phyloP scores from a whole-genome alignment of 2,888 invertebrate genomes.

The Rotaria sp. region DNA sequence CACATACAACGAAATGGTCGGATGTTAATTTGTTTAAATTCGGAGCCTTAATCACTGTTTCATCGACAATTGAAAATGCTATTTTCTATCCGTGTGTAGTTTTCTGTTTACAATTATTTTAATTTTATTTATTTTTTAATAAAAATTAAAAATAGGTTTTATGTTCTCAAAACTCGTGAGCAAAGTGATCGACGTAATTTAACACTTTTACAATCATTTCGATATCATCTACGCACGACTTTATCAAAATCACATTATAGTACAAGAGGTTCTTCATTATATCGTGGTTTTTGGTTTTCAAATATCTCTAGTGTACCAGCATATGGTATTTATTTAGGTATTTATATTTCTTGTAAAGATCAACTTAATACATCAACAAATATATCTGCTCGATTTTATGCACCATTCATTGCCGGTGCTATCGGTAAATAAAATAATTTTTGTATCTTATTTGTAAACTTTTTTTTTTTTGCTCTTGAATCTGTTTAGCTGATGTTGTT shows the following conservation, averaged over 20 bases:
- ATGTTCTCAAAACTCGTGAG: slow-evolving; percentile 14
- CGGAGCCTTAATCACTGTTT: not conserved
- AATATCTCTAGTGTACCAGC: not conserved
- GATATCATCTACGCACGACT: not conserved
- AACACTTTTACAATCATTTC: not conserved
- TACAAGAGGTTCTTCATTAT: not conserved
- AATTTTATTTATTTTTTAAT: not conserved
- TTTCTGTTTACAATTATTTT: not conserved
- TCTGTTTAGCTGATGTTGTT: not conserved
- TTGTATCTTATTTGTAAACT: not conserved
- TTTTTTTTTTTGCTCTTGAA: not conserved
- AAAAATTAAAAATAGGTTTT: not conserved
- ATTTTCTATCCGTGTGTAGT: not conserved
- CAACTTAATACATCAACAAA: not conserved
- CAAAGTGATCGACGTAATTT: slow-evolving; percentile 28
- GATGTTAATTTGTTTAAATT: not conserved
- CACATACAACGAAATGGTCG: slow-evolving; percentile 22
- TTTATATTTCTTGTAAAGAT: slow-evolving; percentile 1
- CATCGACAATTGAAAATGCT: slow-evolving; percentile 1
- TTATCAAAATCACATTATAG: not conserved
- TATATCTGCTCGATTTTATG: not conserved
- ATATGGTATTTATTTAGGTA: not conserved
- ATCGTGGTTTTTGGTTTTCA: slow-evolving; percentile 9
- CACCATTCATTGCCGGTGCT: slow-evolving; percentile 17
- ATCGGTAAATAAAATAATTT: not conserved